Evolutionary conservation across 2,888 invertebrate species (phyloP), one percentile per base, ranked within the genome.

Genomic region (Anaspis maculata): DNA sequence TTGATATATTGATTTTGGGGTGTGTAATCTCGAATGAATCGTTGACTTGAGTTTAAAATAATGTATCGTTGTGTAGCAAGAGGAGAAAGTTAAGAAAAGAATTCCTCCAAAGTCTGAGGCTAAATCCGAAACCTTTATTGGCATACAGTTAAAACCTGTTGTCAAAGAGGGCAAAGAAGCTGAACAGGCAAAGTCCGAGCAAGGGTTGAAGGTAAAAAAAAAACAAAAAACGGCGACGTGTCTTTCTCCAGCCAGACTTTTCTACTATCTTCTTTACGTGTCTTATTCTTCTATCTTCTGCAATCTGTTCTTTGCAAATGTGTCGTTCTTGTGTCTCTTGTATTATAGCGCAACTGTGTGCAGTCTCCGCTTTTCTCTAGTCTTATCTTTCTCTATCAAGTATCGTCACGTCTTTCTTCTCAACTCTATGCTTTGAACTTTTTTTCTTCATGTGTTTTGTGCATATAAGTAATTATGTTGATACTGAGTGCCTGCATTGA

Each of bases 131-230:
- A 70, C 65, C 54, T 77, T 78, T 63, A 62, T 74, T 54, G 66
- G 65, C 45, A 62, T 77, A 46, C 73, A 76, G 57, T 70, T 78
- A 54, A 78, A 77, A 64, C 77, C 76, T 28, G 68, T 72, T 3
- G 55, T 57, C 50, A 64, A 64, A 48, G 63, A 61, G 41, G 62
- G 54, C 32, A 64, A 65, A 49, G 56, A 65, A 52, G 38, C 54
- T 38, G 56, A 64, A 45, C 52, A 62, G 50, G 62, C 54, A 36
- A 52, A 52, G 40, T 37, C 57, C 37, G 45, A 49, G 39, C 37
- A 46, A 31, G 59, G 61, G 13, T 46, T 65, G 44, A 66, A 67
- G 65, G 67, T 67, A 67, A 62, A n/a, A n/a, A n/a, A n/a, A n/a
- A n/a, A n/a, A n/a, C n/a, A n/a, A n/a, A n/a, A n/a, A n/a, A n/a